Conservation (phyloP, 2,113 vertebrate genomes). For the Grammomys surdaster region DNA sequence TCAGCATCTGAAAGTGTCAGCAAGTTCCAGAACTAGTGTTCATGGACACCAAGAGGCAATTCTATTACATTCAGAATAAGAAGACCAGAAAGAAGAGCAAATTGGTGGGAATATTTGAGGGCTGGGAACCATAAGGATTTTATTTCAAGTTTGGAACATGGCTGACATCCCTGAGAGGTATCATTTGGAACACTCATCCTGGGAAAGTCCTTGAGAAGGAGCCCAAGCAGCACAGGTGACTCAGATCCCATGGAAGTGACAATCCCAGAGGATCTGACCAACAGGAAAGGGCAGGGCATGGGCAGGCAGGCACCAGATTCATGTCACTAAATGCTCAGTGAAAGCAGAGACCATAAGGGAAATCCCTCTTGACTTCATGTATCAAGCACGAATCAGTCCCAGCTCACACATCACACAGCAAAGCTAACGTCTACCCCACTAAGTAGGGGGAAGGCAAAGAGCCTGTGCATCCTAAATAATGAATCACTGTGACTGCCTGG, state of each 20-base stretch:
- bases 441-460: constrained; percentile 72
- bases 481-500: constrained; percentile 71
- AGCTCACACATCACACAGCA: background rate
- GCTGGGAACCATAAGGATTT: background rate
- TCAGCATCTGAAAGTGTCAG: background rate
- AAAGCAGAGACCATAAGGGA: background rate
- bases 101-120: background rate
- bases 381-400: background rate
- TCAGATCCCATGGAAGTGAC: background rate
- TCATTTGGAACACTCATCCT: background rate
- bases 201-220: constrained; percentile 8
- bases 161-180: background rate
- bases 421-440: background rate
- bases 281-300: background rate
- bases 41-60: too few relatives aligned
- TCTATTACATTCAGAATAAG: background rate
- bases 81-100: background rate
- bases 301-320: background rate
- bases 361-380: background rate
- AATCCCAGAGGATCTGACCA: too few relatives aligned
- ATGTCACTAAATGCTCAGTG: background rate
- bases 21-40: background rate
- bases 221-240: background rate
- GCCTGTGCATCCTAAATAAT: constrained; percentile 80
- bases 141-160: background rate